Percentiles rank a stretch among this genome's conserved stretches.
Conservation (phyloP, 1,140 invertebrate genomes). For the Probaryconus sp. region DNA sequence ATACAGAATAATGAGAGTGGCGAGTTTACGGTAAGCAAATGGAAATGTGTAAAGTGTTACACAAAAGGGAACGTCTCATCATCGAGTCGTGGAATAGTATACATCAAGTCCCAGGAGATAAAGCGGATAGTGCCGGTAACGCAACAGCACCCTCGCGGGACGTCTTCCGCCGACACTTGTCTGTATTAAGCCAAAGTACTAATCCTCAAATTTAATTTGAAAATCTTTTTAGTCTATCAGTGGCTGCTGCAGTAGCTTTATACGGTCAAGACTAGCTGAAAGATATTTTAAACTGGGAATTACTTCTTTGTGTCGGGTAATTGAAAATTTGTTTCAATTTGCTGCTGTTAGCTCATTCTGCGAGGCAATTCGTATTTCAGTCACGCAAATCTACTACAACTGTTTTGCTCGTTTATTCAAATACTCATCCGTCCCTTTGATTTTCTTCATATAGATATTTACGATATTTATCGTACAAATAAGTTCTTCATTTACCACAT, state of each 20-base stretch:
- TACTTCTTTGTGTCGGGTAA: slow-evolving; percentile 75
- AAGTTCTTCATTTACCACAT: too few relatives aligned
- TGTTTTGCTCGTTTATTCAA: slow-evolving; percentile 27
- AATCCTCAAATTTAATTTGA: slow-evolving; percentile 79
- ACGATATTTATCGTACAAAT: too few relatives aligned
- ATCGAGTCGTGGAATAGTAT: slow-evolving; percentile 62
- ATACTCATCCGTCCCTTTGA: too few relatives aligned
- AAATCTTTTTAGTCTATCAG: slow-evolving; percentile 75
- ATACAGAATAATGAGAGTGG: slow-evolving; percentile 50
- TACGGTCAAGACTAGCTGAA: slow-evolving; percentile 33
- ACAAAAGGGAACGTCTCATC: slow-evolving; percentile 54
- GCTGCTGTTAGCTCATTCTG: slow-evolving; percentile 16
- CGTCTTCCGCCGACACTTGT: slow-evolving; percentile 77
- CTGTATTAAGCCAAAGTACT: slow-evolving; percentile 77
- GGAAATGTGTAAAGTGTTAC: slow-evolving; percentile 70
- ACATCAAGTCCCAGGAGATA: slow-evolving; percentile 67
- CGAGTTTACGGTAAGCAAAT: slow-evolving; percentile 71
- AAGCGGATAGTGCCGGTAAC: slow-evolving; percentile 52
- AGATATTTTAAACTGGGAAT: slow-evolving; percentile 75
- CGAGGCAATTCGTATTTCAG: neutral
- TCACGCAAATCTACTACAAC: neutral
- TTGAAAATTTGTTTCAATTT: slow-evolving; percentile 75
- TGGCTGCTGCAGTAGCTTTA: slow-evolving; percentile 34
- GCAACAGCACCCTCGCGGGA: slow-evolving; percentile 75
- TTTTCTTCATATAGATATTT: too few relatives aligned